Percentiles rank a stretch among this genome's conserved stretches.
Conservation (phyloP, 2,888 invertebrate genomes). For the Epinotia brunnichana region DNA sequence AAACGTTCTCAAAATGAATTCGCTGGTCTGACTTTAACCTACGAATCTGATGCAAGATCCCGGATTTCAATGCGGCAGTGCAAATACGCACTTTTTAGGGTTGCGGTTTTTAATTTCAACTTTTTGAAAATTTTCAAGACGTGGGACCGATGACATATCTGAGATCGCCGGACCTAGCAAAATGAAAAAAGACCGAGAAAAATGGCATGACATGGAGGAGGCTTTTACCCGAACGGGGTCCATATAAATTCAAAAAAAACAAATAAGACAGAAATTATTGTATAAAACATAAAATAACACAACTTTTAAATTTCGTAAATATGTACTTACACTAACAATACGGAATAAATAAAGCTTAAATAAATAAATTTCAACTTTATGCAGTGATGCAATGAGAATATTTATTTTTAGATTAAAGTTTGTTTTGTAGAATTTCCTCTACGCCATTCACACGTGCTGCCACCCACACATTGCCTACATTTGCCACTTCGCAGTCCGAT, state of each 20-base stretch:
- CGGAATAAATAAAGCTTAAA: too few species aligned
- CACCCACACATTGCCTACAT: conserved; percentile 41
- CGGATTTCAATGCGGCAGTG: neutral
- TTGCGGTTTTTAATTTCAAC: conserved; percentile 12
- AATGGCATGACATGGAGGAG: too few species aligned
- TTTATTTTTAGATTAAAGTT: neutral
- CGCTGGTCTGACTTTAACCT: neutral
- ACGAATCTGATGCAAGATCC: neutral
- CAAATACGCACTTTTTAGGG: neutral
- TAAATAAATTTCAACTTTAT: conserved; percentile 20
- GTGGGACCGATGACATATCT: too few species aligned
- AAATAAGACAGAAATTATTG: too few species aligned
- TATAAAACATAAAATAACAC: too few species aligned
- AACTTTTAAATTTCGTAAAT: too few species aligned
- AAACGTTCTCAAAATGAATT: conserved; percentile 22
- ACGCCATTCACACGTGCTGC: neutral
- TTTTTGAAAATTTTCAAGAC: too few species aligned
- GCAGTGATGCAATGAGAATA: neutral
- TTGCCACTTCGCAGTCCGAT: conserved; percentile 36
- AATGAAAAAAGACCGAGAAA: too few species aligned
- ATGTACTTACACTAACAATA: too few species aligned
- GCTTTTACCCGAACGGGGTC: too few species aligned
- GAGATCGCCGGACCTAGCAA: too few species aligned
- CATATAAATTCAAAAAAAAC: too few species aligned
- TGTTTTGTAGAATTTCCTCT: neutral